phyloP scores from a whole-genome alignment of 2,113 vertebrate genomes.

The Macheiramphus alcinus region DNA sequence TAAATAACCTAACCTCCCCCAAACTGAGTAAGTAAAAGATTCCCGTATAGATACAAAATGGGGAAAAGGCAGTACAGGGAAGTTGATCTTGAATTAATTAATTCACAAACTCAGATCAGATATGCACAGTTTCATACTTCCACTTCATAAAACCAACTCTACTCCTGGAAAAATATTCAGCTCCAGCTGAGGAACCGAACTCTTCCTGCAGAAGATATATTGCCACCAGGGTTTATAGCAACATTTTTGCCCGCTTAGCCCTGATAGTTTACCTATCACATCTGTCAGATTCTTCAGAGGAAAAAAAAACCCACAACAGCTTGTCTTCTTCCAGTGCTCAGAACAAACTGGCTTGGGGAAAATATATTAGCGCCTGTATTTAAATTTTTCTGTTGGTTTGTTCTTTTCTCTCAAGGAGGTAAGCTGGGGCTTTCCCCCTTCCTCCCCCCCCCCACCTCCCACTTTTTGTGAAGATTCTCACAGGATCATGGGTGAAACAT shows the following conservation, averaged over 20 bases:
- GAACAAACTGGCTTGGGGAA: background rate
- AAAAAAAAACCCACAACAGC: background rate
- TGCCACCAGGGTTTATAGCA: background rate
- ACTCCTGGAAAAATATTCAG: background rate
- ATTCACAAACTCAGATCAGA: background rate
- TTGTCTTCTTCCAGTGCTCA: background rate
- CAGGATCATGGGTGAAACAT: slow-evolving; percentile 37
- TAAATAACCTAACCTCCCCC: background rate
- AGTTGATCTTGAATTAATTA: slow-evolving; percentile 19
- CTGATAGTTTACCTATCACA: slow-evolving; percentile 45
- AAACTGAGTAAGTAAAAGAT: background rate
- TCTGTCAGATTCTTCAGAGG: slow-evolving; percentile 44
- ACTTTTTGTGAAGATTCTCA: slow-evolving; percentile 25
- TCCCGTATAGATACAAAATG: background rate
- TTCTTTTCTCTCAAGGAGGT: slow-evolving; percentile 9
- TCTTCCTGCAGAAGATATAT: slow-evolving; percentile 31
- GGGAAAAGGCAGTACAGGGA: background rate
- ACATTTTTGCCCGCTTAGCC: slow-evolving; percentile 21
- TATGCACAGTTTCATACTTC: background rate
- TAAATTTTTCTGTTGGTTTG: slow-evolving; percentile 30
- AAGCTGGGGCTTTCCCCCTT: slow-evolving; percentile 28
- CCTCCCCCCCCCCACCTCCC: background rate
- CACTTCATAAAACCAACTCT: background rate
- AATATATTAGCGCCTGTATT: slow-evolving; percentile 5
- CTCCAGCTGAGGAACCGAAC: background rate